Conservation (phyloP, 2,888 invertebrate genomes). For the Seira musarum region DNA sequence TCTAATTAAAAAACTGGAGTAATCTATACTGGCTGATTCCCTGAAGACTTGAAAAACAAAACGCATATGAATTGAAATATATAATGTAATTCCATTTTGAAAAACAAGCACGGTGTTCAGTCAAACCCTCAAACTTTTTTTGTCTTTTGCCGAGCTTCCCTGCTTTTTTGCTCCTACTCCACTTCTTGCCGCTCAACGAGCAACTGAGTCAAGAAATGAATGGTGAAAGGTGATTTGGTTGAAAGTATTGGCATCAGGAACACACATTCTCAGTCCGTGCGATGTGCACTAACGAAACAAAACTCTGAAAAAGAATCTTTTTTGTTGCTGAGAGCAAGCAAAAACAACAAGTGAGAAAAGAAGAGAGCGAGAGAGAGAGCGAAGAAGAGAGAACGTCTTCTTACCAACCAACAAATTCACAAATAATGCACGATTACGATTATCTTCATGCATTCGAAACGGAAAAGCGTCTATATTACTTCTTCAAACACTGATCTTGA, state of each 20-base stretch:
- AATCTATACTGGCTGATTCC: too few species aligned
- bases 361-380: not conserved
- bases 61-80: too few species aligned
- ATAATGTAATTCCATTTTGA: too few species aligned
- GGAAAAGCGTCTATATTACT: not conserved
- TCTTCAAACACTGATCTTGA: not conserved
- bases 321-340: not conserved
- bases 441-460: constrained; percentile 1
- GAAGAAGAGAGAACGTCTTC: not conserved
- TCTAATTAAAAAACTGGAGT: too few species aligned
- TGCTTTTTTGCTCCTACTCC: constrained; percentile 22
- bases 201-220: constrained; percentile 39
- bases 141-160: not conserved
- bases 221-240: constrained; percentile 55
- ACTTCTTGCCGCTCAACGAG: constrained; percentile 37
- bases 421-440: constrained; percentile 3
- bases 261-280: not conserved
- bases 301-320: not conserved
- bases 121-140: not conserved
- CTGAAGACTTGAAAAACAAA: too few species aligned
- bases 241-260: constrained; percentile 8
- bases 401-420: not conserved
- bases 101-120: too few species aligned
- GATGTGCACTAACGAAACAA: not conserved
- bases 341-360: constrained; percentile 6